A percentile compares a stretch with the other conserved stretches of the same genome.
phyloP scores from a whole-genome alignment of 2,888 invertebrate genomes.

The Nycteola revayana region DNA sequence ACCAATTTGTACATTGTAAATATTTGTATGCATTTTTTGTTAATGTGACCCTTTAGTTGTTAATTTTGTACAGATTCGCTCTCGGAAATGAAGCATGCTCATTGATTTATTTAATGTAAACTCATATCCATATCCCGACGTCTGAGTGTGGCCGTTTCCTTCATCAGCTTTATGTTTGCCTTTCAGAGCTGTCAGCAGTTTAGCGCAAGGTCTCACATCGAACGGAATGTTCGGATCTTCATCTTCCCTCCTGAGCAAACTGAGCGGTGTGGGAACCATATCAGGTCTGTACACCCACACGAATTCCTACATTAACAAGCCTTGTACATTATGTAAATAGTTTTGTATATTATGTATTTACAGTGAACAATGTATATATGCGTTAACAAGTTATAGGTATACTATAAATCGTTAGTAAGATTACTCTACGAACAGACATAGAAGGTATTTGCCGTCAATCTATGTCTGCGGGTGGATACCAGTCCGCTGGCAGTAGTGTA shows the following conservation, averaged over 20 bases:
- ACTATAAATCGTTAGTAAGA: background rate
- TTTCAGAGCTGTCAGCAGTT: slow-evolving; percentile 79
- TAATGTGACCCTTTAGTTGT: slow-evolving; percentile 40
- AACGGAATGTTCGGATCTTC: slow-evolving; percentile 90
- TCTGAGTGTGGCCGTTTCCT: slow-evolving; percentile 29
- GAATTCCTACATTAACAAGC: slow-evolving; percentile 1
- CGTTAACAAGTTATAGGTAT: too few species aligned
- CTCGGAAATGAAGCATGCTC: slow-evolving; percentile 49
- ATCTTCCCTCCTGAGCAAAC: slow-evolving; percentile 83
- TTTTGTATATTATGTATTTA: slow-evolving; percentile 6
- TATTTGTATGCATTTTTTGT: slow-evolving; percentile 50
- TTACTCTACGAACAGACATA: too few species aligned
- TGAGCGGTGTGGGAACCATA: slow-evolving; percentile 76
- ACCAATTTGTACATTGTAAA: slow-evolving; percentile 54
- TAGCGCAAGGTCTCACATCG: slow-evolving; percentile 83
- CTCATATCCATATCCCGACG: slow-evolving; percentile 5
- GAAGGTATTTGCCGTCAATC: too few species aligned
- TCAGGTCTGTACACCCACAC: slow-evolving; percentile 63
- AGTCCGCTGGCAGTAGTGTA: too few species aligned
- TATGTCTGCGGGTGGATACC: too few species aligned
- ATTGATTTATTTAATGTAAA: slow-evolving; percentile 35
- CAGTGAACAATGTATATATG: too few species aligned
- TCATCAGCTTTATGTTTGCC: slow-evolving; percentile 52
- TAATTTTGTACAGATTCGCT: slow-evolving; percentile 52
- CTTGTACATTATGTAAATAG: slow-evolving; percentile 30